Evolutionary conservation across 1,140 invertebrate genomes (phyloP), one percentile per base, ranked within the genome.

Genomic region (Lasaia peninsularis): DNA sequence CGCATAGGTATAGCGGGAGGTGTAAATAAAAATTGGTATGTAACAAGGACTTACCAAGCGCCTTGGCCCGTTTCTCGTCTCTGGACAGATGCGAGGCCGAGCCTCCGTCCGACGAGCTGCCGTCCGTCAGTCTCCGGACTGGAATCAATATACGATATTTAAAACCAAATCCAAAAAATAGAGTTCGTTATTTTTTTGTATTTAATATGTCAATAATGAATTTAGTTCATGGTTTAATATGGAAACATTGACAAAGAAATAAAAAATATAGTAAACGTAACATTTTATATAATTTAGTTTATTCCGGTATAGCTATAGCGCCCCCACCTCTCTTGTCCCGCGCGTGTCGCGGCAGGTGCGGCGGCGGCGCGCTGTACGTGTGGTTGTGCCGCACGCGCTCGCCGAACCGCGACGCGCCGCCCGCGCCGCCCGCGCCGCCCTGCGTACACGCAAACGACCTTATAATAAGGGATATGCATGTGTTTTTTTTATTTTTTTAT

Each of bases 11-110:
- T 4, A 28, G 24, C 4, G 24, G 8, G 8, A 28, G 2, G 24
- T 28, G 24, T 28, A 28, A 28, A 7, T 4, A 28, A 28, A 0
- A 28, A 28, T 28, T 28, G 24, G 24, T 28, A 28, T 28, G 24
- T 28, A 6, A 28, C 24, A 7, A 28, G 4, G 24, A 28, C 71
- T 62, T 52, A 87, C 81, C 83, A 8, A 87, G 59, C 21, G 84
- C 84, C 55, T 85, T 85, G 1, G 84, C 84, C 16, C 81, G 63
- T 31, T 87, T 87, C 67, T 87, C 84, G 69, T 87, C 81, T 9
- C 84, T 52, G 0, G 75, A 63, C 0, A 87, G 59, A 37, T 82
- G 78, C 0, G 69, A 65, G 12, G 62, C 62, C 53, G 69, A 63
- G 8, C 81, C 79, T 1, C 77, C 71, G 35, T 87, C 84, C 0